Evolutionary conservation across 2,113 vertebrate genomes (phyloP), one percentile per base, ranked within the genome.

Genomic region (Leiothrix lutea): DNA sequence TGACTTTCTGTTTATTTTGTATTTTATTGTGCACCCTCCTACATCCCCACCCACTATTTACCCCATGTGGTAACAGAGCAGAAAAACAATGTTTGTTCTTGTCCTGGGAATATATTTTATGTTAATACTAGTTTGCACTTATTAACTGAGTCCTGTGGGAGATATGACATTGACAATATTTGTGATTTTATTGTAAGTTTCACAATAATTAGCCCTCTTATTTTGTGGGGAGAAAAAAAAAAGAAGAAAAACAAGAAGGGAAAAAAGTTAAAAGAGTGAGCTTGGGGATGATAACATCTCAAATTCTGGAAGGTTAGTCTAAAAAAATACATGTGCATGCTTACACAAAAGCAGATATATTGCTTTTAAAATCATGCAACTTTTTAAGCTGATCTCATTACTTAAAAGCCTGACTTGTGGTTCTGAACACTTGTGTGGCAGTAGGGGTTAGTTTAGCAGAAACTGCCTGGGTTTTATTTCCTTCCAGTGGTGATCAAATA

Each of bases 1-100:
- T 83, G 72, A 94, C 44, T 87, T 54, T 88, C 25, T 88, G 62
- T 95, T 95, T 70, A 74, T 83, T 86, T 97, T 90, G 47, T 84
- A 73, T 62, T 97, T 86, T 42, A 16, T 17, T 73, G 44, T 74
- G 56, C 61, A 92, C 79, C 36, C 35, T 58, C 21, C 42, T 45
- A 85, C 81, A 90, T n/a, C 77, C 42, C 72, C 91, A 79, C 80
- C 66, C 81, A 62, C 81, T 56, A 44, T 26, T 81, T 90, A 73
- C 78, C 67, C 79, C 75, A 50, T 62, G 57, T 62, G 80, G 58
- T 65, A 96, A 91, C 73, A 93, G 40, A 96, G 70, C 53, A 65
- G 50, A 71, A 88, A 94, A 86, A 65, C 22, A 77, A 95, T 69
- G 53, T 58, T 74, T 88, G 51, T 13, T 28, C 62, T 86, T 85